These are phyloP conservation scores for Pogona vitticeps DNA, from an alignment of 2,113 vertebrate genomes.

Conservation along the genomic window DNA sequence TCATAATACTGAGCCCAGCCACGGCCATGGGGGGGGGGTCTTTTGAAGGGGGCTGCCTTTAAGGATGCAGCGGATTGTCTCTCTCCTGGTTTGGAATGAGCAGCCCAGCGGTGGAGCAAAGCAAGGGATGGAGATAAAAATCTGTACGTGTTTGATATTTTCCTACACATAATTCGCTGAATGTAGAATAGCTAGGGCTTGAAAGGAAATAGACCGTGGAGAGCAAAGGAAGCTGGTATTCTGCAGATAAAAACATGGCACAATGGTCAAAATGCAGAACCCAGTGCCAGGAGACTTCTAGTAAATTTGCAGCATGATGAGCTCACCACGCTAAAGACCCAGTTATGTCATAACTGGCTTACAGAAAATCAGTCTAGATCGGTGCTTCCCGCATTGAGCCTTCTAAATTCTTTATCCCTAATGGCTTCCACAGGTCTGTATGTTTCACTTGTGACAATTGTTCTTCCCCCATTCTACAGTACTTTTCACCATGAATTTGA, in stretches of 20 bases:
- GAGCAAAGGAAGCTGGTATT: conserved; percentile 21
- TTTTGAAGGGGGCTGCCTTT: neutral
- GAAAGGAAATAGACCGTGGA: neutral
- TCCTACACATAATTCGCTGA: neutral
- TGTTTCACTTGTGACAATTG: neutral
- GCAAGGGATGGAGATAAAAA: neutral
- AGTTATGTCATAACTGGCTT: neutral
- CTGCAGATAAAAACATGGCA: neutral
- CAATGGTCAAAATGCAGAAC: neutral
- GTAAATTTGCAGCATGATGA: neutral
- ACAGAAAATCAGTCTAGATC: neutral
- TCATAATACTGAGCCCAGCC: neutral
- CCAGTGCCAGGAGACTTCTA: neutral
- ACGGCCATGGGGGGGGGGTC: too few relatives aligned
- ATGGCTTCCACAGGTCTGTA: neutral
- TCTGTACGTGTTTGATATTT: neutral
- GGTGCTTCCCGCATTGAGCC: neutral
- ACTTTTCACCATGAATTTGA: neutral
- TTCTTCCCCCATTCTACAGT: neutral
- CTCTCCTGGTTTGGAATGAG: neutral
- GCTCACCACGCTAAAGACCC: too few relatives aligned
- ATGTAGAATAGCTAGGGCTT: conserved; percentile 11
- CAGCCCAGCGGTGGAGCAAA: neutral
- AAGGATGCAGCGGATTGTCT: neutral
- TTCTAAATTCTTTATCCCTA: neutral